Base-by-base conservation (phyloP, 2,797 vertebrate genomes). In the Valencia hispanica region DNA sequence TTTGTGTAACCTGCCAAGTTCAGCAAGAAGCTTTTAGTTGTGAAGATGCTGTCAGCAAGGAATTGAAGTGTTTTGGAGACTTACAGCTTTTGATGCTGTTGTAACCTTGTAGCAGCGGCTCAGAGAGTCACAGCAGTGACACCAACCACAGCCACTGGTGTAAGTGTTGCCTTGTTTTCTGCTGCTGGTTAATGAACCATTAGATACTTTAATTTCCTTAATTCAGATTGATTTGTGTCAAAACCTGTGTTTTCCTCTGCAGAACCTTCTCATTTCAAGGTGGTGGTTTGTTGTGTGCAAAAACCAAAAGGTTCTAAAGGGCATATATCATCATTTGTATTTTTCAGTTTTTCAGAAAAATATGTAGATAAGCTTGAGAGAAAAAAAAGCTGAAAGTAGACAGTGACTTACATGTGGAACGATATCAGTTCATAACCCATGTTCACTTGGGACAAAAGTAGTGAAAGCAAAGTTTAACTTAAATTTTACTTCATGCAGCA, bases 21-120 rank as follows among this genome's bases (percentile, higher is more conserved):
- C 57, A 72, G 84, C 73, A 39, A 32, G 55, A 72, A 12, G 80
- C 76, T 79, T 73, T 70, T 77, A 70, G 73, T 82, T 78, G 57
- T 74, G 82, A 70, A 71, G 82, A 80, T 18, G 72, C 74, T 86
- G 86, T 89, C 84, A 86, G 84, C 73, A 25, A 43, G 70, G 50
- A 76, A 80, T 55, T 65, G 55, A 73, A 71, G 74, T 72, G 79
- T 74, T 68, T 65, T 72, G 53, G 70, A 80, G 75, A 72, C 84
- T 84, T 82, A 88, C 76, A 75, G 79, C 83, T 85, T 85, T 74
- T 88, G 32, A 82, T 74, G 87, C 74, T 85, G 83, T 91, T 80
- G 83, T 82, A 61, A 83, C 77, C 83, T 81, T 80, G 75, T 72
- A 82, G 83, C 84, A 84, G 86, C 79, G 50, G 30, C 85, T 75